Conservation (phyloP, 2,888 invertebrate genomes). For the Ophraella communa region DNA sequence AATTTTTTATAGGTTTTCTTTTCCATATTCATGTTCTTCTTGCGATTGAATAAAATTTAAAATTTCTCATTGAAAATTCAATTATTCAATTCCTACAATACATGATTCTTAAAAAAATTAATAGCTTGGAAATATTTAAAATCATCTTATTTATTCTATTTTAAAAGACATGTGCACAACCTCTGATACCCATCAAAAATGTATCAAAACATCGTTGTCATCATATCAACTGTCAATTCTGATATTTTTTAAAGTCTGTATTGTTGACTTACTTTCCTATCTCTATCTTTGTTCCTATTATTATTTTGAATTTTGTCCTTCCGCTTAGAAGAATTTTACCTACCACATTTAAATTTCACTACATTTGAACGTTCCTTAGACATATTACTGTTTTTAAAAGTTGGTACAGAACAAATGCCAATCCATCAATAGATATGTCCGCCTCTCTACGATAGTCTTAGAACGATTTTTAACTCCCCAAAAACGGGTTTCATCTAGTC, state of each 20-base stretch:
- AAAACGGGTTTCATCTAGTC: neutral
- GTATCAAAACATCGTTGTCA: conserved; percentile 46
- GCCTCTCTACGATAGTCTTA: conserved; percentile 43
- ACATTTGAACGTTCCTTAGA: conserved; percentile 9
- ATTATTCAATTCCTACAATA: too few species aligned
- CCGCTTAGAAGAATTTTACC: conserved; percentile 52
- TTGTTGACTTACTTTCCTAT: conserved; percentile 49
- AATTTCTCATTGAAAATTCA: too few species aligned
- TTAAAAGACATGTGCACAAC: conserved; percentile 12
- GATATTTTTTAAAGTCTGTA: conserved; percentile 34
- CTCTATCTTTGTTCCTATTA: conserved; percentile 39
- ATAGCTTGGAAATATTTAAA: too few species aligned
- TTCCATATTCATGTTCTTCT: too few species aligned
- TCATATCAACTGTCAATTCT: conserved; percentile 48
- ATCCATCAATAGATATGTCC: conserved; percentile 54
- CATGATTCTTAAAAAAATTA: too few species aligned
- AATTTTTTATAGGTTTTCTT: too few species aligned
- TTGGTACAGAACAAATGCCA: conserved; percentile 28
- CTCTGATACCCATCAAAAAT: conserved; percentile 37
- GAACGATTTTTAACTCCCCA: conserved; percentile 36
- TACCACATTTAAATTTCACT: conserved; percentile 36
- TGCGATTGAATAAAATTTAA: too few species aligned
- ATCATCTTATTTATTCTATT: conserved; percentile 11
- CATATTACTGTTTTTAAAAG: conserved; percentile 24
- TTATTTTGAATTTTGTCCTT: conserved; percentile 55